These are phyloP conservation scores for Pelusios castaneus DNA, from an alignment of 2,113 vertebrate species.

Conservation along the genomic window DNA sequence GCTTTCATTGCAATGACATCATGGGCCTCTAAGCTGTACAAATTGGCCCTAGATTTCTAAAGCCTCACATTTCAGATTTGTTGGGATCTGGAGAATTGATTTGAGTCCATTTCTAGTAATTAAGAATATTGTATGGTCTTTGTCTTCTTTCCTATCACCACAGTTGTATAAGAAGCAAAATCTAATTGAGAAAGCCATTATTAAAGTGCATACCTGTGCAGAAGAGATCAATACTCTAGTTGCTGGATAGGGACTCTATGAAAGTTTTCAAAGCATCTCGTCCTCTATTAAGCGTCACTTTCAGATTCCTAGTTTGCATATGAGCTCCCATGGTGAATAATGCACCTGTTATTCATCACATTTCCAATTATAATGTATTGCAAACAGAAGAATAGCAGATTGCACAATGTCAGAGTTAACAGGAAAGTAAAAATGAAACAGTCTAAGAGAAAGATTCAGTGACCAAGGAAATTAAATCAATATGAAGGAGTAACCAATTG, in stretches of 20 bases:
- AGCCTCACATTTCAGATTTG: background rate
- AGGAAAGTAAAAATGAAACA: background rate
- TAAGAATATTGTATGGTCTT: background rate
- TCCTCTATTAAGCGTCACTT: background rate
- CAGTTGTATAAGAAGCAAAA: background rate
- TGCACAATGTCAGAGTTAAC: background rate
- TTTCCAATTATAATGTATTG: background rate
- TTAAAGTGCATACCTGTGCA: background rate
- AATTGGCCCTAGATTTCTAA: background rate
- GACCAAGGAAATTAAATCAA: background rate
- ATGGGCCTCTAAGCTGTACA: background rate
- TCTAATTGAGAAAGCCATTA: background rate
- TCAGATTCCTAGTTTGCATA: background rate
- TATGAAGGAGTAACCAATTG: background rate
- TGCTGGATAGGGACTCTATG: background rate
- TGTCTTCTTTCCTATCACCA: background rate
- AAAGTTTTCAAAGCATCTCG: background rate
- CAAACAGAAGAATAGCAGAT: constrained; percentile 14
- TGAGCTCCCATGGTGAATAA: background rate
- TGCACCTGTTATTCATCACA: background rate
- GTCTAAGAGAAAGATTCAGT: background rate
- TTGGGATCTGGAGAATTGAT: background rate
- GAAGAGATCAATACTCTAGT: background rate
- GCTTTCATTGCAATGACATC: too few relatives aligned
- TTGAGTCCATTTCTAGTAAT: background rate